Evolutionary conservation across 2,888 invertebrate genomes (phyloP).

Genomic region (Heterodera filipjevi): DNA sequence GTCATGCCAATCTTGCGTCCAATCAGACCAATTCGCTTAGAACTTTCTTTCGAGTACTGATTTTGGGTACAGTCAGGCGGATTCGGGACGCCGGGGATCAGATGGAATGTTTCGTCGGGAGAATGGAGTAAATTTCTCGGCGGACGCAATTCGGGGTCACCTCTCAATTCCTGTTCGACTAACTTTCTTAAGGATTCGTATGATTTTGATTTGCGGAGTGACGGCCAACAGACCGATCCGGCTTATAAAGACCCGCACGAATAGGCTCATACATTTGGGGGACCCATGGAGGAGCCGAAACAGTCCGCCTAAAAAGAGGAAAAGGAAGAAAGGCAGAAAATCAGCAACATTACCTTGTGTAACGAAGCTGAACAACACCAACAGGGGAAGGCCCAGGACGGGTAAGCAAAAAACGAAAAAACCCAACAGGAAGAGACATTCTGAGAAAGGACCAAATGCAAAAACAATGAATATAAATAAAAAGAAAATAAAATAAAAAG

Average conservation of each 20-base stretch:
- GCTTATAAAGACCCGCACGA: conserved; percentile 16
- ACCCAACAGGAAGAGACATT: neutral
- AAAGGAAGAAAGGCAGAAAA: neutral
- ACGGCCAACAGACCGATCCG: conserved; percentile 5
- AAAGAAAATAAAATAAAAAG: neutral
- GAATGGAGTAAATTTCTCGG: neutral
- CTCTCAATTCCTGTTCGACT: neutral
- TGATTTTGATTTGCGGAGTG: neutral
- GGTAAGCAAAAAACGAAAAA: neutral
- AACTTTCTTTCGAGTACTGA: conserved; percentile 29
- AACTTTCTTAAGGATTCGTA: neutral
- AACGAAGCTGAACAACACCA: conserved; percentile 6
- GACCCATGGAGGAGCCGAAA: conserved; percentile 13
- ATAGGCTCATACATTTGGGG: neutral
- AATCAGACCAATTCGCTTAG: conserved; percentile 51
- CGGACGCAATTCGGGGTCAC: neutral
- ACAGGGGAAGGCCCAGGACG: neutral
- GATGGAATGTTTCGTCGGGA: conserved; percentile 17
- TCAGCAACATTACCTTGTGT: neutral
- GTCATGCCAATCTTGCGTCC: conserved; percentile 62
- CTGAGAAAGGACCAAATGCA: neutral
- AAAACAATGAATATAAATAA: neutral
- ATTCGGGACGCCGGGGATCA: conserved; percentile 38
- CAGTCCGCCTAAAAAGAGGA: conserved; percentile 1
- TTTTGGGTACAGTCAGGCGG: conserved; percentile 28